A percentile compares a stretch with the other conserved stretches of the same genome.
Conservation (phyloP, 92 coral and sea anemone genomes). For the Epizoanthus rinbou region DNA sequence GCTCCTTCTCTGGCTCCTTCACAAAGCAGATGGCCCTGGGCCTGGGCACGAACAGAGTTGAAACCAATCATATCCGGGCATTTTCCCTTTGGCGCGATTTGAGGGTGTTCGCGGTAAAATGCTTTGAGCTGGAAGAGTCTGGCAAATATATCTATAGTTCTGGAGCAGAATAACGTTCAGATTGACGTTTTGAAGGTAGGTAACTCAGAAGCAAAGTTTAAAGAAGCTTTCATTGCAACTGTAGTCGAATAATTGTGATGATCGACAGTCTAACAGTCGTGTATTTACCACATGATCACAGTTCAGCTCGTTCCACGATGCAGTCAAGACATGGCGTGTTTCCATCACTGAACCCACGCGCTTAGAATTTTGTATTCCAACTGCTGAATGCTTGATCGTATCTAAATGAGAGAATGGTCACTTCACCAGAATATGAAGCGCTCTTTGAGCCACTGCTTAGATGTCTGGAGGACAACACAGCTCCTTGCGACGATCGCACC, state of each 20-base stretch:
- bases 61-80: slow-evolving; percentile 37
- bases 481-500: slow-evolving; percentile 31
- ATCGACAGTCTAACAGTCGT: not conserved
- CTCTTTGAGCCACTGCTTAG: slow-evolving; percentile 38
- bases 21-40: not conserved
- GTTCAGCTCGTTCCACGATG: not conserved
- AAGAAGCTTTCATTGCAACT: too few relatives aligned
- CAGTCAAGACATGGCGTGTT: not conserved
- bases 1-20: not conserved
- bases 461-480: slow-evolving; percentile 22
- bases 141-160: not conserved
- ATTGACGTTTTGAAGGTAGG: not conserved
- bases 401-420: slow-evolving; percentile 27
- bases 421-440: slow-evolving; percentile 32
- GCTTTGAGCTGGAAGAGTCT: not conserved
- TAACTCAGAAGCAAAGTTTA: not conserved
- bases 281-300: not conserved
- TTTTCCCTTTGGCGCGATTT: slow-evolving; percentile 41
- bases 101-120: slow-evolving; percentile 19
- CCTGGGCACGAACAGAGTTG: slow-evolving; percentile 5
- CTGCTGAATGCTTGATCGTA: not conserved
- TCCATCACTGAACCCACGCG: not conserved
- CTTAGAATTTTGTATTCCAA: not conserved
- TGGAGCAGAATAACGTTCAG: not conserved
- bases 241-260: too few relatives aligned